Evolutionary conservation across 1,140 invertebrate genomes (phyloP), one percentile per base, ranked within the genome.

Genomic region (Acromyrmex heyeri): DNA sequence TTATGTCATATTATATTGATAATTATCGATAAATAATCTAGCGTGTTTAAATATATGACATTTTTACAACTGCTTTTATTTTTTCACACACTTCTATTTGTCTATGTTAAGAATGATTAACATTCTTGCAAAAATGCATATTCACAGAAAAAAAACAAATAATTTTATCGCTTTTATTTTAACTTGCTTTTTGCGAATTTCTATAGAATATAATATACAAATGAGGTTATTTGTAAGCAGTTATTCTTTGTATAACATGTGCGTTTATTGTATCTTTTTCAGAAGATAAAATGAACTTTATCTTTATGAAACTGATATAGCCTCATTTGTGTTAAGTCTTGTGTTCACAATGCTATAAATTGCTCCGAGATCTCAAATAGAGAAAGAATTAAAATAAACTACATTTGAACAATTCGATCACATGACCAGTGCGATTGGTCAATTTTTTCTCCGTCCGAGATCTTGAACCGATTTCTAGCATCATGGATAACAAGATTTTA

Each of bases 21-120:
- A 72, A 27, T 72, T 79, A 50, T 86, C 16, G 34, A 76, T 3
- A 50, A 72, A 55, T 18, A 24, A 57, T 18, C 16, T 53, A 44
- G 38, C 69, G 55, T 64, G 5, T 87, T 83, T n/a, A 76, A 48
- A 59, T 76, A 50, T 77, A 76, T 12, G 18, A 76, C 55, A 76
- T 75, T 85, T 85, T 50, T 79, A 62, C 24, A 53, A 89, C 16
- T 5, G 79, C 81, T 90, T 91, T 30, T 87, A 59, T 78, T 16
- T 88, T 75, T 85, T 91, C 24, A 87, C 44, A 86, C 27, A 85
- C 76, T 87, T 77, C 24, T 82, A 67, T 65, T 87, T 73, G 48
- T 85, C n/a, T 90, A 53, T 69, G 50, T 77, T 82, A 91, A 73
- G 72, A 89, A 82, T 87, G 69, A 85, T 55, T 78, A 89, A 87